These are phyloP conservation scores for Synergus laeviventris DNA, from an alignment of 2,888 invertebrate species.

Conservation along the genomic window DNA sequence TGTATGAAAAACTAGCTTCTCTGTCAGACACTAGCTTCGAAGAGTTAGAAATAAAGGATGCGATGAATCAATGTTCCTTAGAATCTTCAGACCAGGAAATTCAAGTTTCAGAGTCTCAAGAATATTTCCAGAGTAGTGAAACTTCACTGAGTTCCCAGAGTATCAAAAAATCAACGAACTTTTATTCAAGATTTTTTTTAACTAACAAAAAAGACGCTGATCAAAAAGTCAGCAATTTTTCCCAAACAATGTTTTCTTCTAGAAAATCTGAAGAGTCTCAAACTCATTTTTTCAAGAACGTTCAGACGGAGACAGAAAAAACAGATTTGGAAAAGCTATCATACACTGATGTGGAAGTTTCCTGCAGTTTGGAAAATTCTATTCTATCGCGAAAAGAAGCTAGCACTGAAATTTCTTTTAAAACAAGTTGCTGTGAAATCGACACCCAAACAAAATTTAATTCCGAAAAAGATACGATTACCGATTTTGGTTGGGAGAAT, in stretches of 20 bases:
- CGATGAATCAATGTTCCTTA: not conserved
- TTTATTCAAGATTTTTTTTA: not conserved
- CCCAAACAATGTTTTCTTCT: not conserved
- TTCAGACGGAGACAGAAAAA: not conserved
- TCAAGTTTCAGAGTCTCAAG: not conserved
- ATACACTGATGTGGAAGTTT: not conserved
- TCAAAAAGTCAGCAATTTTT: not conserved
- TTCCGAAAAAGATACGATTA: not conserved
- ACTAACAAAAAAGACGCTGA: not conserved
- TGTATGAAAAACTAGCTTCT: constrained; percentile 10
- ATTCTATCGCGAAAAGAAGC: not conserved
- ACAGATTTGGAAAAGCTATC: not conserved
- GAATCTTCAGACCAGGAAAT: not conserved
- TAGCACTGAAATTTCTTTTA: not conserved
- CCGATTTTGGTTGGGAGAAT: not conserved
- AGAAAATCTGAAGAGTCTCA: constrained; percentile 8
- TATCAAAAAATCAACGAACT: not conserved
- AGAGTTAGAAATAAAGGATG: not conserved
- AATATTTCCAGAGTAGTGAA: not conserved
- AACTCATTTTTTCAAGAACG: not conserved
- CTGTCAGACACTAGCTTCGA: not conserved
- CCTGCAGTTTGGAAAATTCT: not conserved
- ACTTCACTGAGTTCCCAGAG: not conserved
- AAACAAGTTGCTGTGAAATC: not conserved
- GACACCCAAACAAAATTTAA: constrained; percentile 6